Evolutionary conservation across 2,113 vertebrate genomes (phyloP), one percentile per base, ranked within the genome.

Genomic region (Nettapus auritus): DNA sequence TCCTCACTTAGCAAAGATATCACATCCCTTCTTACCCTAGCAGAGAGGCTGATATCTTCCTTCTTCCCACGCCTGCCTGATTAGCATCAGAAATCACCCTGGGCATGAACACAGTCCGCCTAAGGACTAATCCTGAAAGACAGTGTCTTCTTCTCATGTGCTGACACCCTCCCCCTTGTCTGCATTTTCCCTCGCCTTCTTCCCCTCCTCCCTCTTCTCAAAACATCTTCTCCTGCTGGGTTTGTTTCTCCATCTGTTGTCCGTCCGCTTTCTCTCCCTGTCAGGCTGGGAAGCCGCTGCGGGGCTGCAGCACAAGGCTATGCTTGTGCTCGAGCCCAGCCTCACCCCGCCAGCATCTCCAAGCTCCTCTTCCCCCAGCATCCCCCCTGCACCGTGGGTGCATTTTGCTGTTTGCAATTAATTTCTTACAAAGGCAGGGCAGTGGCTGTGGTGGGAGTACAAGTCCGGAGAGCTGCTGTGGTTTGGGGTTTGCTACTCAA

Each of bases 361-460:
- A 1, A 73, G 23, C 23, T 6, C 36, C 34, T 46, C 13, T 36
- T 31, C 17, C n/a, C 38, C 17, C 79, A 25, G 31, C 82, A 13
- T 5, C 33, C 40, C 33, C 52, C 46, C 21, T 3, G 46, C n/a
- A 67, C 1, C 0, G 1, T 3, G 42, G 48, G 9, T 11, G 68
- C 16, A 0, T 11, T n/a, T 11, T n/a, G 40, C 34, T 68, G 66
- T 46, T 56, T 13, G 17, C 55, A 57, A 44, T 46, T 52, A 26
- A 63, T 38, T 74, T 31, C 46, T 74, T n/a, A 28, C 3, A 29
- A 57, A 79, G 34, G 20, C 78, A 68, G 34, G 38, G 46, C 2
- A 0, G 68, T 0, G 7, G 34, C 31, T 11, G 0, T 66, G 36
- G 59, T 50, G 59, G 46, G 74, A 40, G 5, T 22, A 8, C 5